These are phyloP conservation scores for Trissolcus brochymenae DNA, from an alignment of 2,888 invertebrate genomes.

Conservation along the genomic window DNA sequence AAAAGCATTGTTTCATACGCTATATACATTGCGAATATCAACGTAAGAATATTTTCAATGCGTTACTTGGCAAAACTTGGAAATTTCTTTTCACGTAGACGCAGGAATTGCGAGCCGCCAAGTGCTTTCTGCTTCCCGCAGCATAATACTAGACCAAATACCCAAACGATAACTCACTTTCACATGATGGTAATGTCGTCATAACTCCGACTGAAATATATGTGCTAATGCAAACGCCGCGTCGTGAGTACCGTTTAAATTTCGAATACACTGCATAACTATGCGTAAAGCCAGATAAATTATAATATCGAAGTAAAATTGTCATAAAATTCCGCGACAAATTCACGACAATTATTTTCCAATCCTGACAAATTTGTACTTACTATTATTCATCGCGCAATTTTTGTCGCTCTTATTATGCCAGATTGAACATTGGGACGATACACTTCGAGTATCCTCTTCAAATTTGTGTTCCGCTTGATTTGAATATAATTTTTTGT, in stretches of 20 bases:
- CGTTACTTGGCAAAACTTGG: conserved; percentile 27
- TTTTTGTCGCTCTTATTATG: too few species aligned
- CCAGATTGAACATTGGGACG: too few species aligned
- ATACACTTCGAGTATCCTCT: too few species aligned
- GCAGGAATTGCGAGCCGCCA: conserved; percentile 18
- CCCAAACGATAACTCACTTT: conserved; percentile 41
- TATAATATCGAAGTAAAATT: conserved; percentile 22
- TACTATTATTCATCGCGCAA: too few species aligned
- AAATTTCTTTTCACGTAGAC: conserved; percentile 12
- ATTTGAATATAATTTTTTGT: conserved; percentile 20
- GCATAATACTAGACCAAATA: conserved; percentile 26
- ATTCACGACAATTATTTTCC: too few species aligned
- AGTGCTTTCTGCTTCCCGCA: conserved; percentile 2
- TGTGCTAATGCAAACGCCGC: conserved; percentile 34
- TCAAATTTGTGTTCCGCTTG: conserved; percentile 16
- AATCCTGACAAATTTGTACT: too few species aligned
- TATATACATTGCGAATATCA: conserved; percentile 6
- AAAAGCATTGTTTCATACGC: conserved; percentile 23
- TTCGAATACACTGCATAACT: conserved; percentile 24
- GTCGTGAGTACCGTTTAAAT: conserved; percentile 33
- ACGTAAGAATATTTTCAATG: conserved; percentile 29
- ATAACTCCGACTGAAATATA: conserved; percentile 31
- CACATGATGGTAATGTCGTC: conserved; percentile 37
- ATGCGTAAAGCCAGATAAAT: conserved; percentile 12
- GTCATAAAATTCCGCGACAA: conserved; percentile 6